Percentiles rank a stretch among this genome's conserved stretches.
Evolutionary conservation across 2,797 vertebrate species (phyloP).

Genomic region (Argya squamiceps): DNA sequence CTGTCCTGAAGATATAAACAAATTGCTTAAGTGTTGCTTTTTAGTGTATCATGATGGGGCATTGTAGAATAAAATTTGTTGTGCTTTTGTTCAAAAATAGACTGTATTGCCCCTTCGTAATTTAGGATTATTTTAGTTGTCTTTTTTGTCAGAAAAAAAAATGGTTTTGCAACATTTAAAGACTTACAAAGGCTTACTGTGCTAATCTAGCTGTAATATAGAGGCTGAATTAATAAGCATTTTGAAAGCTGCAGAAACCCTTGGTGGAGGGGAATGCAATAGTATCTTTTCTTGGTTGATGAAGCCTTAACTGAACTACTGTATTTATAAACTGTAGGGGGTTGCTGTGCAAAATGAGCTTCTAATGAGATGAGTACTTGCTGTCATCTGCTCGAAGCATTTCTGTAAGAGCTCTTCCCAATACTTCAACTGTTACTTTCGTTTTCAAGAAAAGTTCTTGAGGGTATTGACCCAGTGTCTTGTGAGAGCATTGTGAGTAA

Average conservation of each 20-base stretch:
- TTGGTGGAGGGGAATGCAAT: neutral
- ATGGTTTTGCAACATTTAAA: neutral
- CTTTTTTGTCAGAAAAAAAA: rapidly evolving
- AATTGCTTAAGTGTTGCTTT: neutral
- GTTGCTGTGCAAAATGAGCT: neutral
- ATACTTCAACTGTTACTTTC: neutral
- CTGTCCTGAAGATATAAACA: neutral
- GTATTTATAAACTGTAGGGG: neutral
- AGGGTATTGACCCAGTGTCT: neutral
- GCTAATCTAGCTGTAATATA: neutral
- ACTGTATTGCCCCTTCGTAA: neutral
- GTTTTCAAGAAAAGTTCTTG: neutral
- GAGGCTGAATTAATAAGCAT: neutral
- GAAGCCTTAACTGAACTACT: neutral
- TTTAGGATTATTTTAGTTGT: neutral
- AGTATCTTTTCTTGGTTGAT: neutral
- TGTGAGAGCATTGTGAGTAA: neutral
- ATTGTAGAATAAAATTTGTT: neutral
- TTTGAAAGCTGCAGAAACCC: neutral
- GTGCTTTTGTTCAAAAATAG: rapidly evolving
- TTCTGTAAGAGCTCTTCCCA: neutral
- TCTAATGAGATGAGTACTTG: neutral
- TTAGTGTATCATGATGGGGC: rapidly evolving
- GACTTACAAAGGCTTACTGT: neutral
- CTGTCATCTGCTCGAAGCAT: neutral